A percentile compares a stretch with the other conserved stretches of the same genome.
These are phyloP conservation scores for Platyrinchus mystaceus DNA, from an alignment of 2,797 vertebrate genomes.

Conservation along the genomic window DNA sequence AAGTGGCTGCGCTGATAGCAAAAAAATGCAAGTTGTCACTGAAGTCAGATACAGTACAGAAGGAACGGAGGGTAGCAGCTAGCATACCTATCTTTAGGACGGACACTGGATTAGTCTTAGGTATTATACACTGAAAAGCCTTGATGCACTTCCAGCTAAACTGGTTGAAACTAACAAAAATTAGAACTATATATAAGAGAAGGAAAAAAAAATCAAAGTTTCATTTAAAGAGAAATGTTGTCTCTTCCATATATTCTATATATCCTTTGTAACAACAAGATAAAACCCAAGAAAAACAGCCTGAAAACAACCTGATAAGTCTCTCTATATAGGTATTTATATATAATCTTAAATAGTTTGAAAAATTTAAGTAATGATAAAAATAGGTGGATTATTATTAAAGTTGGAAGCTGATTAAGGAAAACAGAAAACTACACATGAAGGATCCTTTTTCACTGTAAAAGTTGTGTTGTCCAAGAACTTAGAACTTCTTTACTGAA, in stretches of 20 bases:
- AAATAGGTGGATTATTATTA: background rate
- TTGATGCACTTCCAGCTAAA: background rate
- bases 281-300: background rate
- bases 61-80: background rate
- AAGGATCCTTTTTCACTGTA: background rate
- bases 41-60: background rate
- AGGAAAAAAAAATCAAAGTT: background rate
- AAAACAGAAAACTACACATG: background rate
- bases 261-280: background rate
- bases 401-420: background rate
- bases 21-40: background rate
- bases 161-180: background rate
- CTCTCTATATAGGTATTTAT: background rate
- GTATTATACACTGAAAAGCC: background rate
- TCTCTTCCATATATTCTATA: background rate
- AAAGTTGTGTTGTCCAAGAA: background rate
- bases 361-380: background rate
- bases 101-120: background rate
- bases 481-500: background rate
- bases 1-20: conserved; percentile 10
- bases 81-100: background rate
- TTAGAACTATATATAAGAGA: background rate
- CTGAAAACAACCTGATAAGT: background rate
- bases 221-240: background rate
- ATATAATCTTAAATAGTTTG: background rate